Percentiles rank a stretch among this genome's conserved stretches.
These are phyloP conservation scores for Candidula unifasciata DNA, from an alignment of 2,888 invertebrate species.

Conservation along the genomic window DNA sequence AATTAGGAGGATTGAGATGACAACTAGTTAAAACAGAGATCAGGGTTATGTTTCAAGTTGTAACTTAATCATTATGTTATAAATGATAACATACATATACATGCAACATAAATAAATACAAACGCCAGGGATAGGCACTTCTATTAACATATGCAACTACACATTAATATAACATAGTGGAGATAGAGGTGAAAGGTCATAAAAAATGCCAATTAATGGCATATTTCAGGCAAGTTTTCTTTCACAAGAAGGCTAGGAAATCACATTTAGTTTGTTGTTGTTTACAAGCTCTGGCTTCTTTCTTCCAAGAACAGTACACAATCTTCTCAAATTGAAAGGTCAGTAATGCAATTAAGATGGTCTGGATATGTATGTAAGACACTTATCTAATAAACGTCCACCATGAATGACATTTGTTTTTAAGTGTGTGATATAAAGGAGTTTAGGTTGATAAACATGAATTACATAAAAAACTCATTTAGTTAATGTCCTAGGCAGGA, in stretches of 20 bases:
- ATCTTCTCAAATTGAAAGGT: background rate
- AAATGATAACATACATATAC: background rate
- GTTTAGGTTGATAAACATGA: too few species aligned
- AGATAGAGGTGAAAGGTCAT: conserved; percentile 17
- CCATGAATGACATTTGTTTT: too few species aligned
- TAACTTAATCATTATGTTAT: background rate
- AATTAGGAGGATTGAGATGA: background rate
- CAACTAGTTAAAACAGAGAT: background rate
- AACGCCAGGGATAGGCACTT: conserved; percentile 33
- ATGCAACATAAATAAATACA: conserved; percentile 14
- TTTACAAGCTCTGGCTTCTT: background rate
- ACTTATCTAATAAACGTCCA: too few species aligned
- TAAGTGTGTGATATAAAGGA: too few species aligned
- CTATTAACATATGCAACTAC: background rate
- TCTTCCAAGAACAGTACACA: background rate
- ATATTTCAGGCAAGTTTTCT: conserved; percentile 30
- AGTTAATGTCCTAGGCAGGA: too few species aligned
- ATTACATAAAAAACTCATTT: too few species aligned
- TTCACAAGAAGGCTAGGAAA: conserved; percentile 1
- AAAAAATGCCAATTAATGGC: conserved; percentile 27
- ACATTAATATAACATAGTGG: background rate
- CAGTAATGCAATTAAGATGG: too few species aligned
- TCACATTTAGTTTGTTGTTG: background rate
- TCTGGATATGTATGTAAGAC: too few species aligned
- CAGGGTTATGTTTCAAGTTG: background rate